Base-by-base conservation (phyloP, 2,797 vertebrate genomes). In the Lithobates pipiens region DNA sequence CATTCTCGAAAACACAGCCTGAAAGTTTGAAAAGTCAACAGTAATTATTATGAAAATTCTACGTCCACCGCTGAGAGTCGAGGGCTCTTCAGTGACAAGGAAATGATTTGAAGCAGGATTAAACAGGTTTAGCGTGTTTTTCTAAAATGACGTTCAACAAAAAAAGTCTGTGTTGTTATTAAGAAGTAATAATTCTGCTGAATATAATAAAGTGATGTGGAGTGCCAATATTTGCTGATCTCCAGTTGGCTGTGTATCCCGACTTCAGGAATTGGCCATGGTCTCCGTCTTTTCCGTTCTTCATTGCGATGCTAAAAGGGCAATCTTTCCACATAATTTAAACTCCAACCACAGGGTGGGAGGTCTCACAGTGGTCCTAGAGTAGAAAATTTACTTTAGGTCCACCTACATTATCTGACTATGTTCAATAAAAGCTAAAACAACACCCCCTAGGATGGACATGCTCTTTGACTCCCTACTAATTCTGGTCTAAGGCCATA, bases 121-220 rank as follows among this genome's bases (percentile, higher is more conserved):
- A 85, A 74, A 78, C 76, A 78, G 76, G 76, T 85, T 79, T 79
- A 85, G 18, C 54, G 16, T 44, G 69, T 79, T 85, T 78, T 72
- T 57, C 23, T 72, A 71, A 76, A 79, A 78, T 79, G 39, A 85
- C 79, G 76, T 79, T 34, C 29, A 29, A 32, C 29, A 42, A 29
- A 50, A 77, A 84, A 27, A n/a, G 6, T 36, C 16, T 54, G 34
- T 63, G 16, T 72, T 77, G 25, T 63, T 29, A 76, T 68, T 69
- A 76, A 36, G 7, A 13, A 42, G 63, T 34, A 46, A 76, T 36
- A 67, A 76, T 57, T 16, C 63, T 29, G 44, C 34, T 18, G 46
- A 29, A 79, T 65, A 79, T 32, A 85, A 61, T 78, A 44, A 79
- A 34, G 72, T 67, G 54, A 85, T 73, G 54, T 73, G 67, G 75